These are phyloP conservation scores for Bucco capensis DNA, from an alignment of 2,113 vertebrate species.

Conservation along the genomic window DNA sequence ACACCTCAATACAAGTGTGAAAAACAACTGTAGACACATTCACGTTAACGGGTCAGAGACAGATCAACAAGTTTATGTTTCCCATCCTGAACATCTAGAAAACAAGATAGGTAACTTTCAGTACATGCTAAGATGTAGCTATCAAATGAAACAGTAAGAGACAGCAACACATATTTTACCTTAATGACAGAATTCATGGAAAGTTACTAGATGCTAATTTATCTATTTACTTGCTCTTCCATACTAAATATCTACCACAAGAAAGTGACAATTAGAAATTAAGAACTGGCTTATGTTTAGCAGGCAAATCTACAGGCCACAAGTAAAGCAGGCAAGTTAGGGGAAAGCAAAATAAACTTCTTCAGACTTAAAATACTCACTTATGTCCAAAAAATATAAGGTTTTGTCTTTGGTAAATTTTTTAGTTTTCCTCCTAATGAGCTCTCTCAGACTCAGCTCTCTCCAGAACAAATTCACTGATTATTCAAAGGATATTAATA, in stretches of 20 bases:
- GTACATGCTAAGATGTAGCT: background rate
- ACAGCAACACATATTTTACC: background rate
- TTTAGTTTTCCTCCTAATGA: background rate
- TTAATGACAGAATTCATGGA: background rate
- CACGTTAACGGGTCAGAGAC: background rate
- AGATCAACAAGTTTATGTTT: background rate
- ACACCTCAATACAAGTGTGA: background rate
- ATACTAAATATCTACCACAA: background rate
- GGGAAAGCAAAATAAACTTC: background rate
- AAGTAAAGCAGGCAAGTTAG: background rate
- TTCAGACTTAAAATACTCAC: background rate
- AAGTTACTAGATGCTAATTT: background rate
- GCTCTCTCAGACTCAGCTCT: background rate
- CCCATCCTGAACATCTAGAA: background rate
- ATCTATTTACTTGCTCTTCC: background rate
- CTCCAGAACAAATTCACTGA: background rate
- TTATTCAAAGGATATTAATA: conserved; percentile 93
- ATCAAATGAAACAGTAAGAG: background rate
- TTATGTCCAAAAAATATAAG: background rate
- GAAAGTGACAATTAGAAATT: background rate
- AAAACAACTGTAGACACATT: background rate
- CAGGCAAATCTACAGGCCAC: background rate
- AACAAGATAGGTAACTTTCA: background rate
- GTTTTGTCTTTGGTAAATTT: background rate
- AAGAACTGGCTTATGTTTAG: background rate